Conservation (phyloP, 2,888 invertebrate genomes). For the Eledona agricola region DNA sequence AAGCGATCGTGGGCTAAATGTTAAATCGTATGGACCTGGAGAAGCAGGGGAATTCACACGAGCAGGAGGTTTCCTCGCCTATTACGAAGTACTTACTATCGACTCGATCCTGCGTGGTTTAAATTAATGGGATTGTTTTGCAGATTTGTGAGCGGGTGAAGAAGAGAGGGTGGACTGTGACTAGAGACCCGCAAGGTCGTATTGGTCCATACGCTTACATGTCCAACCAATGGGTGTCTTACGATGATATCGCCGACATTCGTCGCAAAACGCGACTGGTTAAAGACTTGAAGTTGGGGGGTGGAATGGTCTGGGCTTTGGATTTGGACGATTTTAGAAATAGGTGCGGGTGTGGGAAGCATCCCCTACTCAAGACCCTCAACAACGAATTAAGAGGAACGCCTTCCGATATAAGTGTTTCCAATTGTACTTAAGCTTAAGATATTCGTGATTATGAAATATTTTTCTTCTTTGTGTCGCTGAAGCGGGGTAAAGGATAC, state of each 20-base stretch:
- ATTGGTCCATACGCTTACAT: slow-evolving; percentile 79
- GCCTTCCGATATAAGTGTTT: slow-evolving; percentile 45
- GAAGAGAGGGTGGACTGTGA: slow-evolving; percentile 68
- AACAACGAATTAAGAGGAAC: slow-evolving; percentile 66
- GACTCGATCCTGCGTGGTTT: too few relatives aligned
- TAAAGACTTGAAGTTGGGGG: slow-evolving; percentile 69
- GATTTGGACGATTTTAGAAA: slow-evolving; percentile 80
- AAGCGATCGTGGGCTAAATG: slow-evolving; percentile 66
- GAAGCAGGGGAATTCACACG: slow-evolving; percentile 74
- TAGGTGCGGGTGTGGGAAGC: slow-evolving; percentile 72
- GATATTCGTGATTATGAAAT: slow-evolving; percentile 21
- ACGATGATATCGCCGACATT: slow-evolving; percentile 74
- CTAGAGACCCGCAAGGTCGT: slow-evolving; percentile 68
- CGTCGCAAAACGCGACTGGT: slow-evolving; percentile 70
- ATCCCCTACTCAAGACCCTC: slow-evolving; percentile 74
- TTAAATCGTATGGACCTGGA: slow-evolving; percentile 72
- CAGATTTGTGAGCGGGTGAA: slow-evolving; percentile 72
- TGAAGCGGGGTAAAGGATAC: slow-evolving; percentile 25
- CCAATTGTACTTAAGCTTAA: slow-evolving; percentile 47
- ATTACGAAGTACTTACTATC: too few relatives aligned
- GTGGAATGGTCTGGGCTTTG: slow-evolving; percentile 81
- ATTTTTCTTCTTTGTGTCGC: slow-evolving; percentile 43
- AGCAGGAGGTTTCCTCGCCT: slow-evolving; percentile 78
- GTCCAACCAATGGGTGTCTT: slow-evolving; percentile 82
- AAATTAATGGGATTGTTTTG: too few relatives aligned